Evolutionary conservation across 2,113 vertebrate genomes (phyloP), one percentile per base, ranked within the genome.

Genomic region (Brevimyrus niger): DNA sequence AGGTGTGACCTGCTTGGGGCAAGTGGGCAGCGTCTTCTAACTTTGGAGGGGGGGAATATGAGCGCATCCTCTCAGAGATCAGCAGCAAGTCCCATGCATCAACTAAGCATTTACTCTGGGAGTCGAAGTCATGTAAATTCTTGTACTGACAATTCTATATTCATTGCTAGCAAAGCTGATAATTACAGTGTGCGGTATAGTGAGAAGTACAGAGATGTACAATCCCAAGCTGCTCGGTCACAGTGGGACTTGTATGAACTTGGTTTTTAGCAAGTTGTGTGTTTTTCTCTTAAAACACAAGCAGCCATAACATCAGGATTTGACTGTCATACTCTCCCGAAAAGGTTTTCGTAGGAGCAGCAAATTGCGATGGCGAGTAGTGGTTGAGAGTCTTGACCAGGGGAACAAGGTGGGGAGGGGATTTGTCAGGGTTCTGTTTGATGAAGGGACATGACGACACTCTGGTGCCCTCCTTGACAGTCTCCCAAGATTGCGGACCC

Each of bases 401-500:
- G 23, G 58, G 58, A n/a, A n/a, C 23, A 27, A n/a, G 7, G 8
- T 55, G 53, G 53, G 53, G 53, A 55, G 58, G n/a, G 58, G 38
- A 38, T 23, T 27, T 89, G 27, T 65, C 48, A 21, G 13, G 87
- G 48, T 73, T 27, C 76, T 47, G 47, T 88, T 48, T 87, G 50
- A 88, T 55, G 44, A 8, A 83, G 2, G 89, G 23, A 55, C 42
- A 0, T 85, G 23, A 85, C 2, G 1, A 4, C 48, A 73, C 31
- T 76, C 31, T 76, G 73, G 35, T 42, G 4, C 35, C 31, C 35
- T 76, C 73, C 35, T 80, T 80, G 31, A 0, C 0, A 98, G 98
- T 92, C 95, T 99, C 87, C 94, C 95, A 88, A 96, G 97, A 91
- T 95, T 99, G 23, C 95, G 88, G 88, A 96, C 91, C 51, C 91